Evolutionary conservation across 2,797 vertebrate genomes (phyloP).

Genomic region (Loriculus beryllinus): DNA sequence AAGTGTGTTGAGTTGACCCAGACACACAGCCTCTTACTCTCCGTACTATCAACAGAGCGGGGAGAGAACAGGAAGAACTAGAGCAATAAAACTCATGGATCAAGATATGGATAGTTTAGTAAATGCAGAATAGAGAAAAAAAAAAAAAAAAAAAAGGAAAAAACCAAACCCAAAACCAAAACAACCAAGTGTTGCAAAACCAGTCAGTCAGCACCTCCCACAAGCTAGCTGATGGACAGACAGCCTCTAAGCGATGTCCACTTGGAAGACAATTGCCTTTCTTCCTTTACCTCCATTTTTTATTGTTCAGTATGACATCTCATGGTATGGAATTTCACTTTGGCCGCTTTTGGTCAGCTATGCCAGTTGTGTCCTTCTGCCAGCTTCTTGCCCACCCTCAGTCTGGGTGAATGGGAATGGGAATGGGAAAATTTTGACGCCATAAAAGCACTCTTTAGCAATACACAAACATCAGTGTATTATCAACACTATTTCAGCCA

Average conservation of each 20-base stretch:
- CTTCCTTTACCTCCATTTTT: not conserved
- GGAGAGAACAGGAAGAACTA: not conserved
- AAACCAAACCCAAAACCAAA: too few relatives aligned
- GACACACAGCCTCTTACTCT: not conserved
- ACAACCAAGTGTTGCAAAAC: not conserved
- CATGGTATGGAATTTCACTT: not conserved
- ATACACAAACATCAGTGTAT: not conserved
- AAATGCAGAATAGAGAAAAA: not conserved
- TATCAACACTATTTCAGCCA: not conserved
- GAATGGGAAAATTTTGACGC: not conserved
- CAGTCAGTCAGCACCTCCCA: not conserved
- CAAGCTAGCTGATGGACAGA: not conserved
- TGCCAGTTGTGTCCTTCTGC: not conserved
- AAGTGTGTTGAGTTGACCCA: not conserved
- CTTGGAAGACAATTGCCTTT: not conserved
- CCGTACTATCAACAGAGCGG: not conserved
- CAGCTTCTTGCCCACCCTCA: not conserved
- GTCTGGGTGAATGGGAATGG: rapidly evolving
- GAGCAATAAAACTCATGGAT: not conserved
- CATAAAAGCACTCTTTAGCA: not conserved
- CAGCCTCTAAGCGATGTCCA: not conserved
- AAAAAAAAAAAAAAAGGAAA: not conserved
- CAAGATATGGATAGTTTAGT: not conserved
- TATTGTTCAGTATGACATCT: not conserved
- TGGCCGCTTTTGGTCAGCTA: not conserved